Percentiles rank a stretch among this genome's conserved stretches.
Conservation (phyloP, 2,797 vertebrate species). For the Neomorphus geoffroyi region DNA sequence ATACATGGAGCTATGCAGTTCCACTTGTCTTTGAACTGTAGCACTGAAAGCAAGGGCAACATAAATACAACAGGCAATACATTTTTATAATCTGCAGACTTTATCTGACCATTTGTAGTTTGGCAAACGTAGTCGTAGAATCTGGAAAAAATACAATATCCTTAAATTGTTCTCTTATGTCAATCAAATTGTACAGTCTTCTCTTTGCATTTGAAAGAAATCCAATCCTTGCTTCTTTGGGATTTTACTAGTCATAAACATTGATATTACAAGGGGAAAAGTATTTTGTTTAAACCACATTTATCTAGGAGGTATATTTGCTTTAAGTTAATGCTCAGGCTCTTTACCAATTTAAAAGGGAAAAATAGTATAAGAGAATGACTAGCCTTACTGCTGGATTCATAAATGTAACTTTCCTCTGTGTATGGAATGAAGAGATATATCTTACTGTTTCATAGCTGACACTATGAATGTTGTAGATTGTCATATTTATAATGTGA, state of each 20-base stretch:
- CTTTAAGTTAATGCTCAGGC: neutral
- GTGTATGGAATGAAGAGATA: slow-evolving; percentile 27
- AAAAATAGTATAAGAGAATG: neutral
- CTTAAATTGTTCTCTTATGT: slow-evolving; percentile 17
- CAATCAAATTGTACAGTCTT: neutral
- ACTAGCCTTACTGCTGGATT: neutral
- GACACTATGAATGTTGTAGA: slow-evolving; percentile 24
- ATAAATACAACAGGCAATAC: slow-evolving; percentile 40
- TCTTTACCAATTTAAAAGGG: neutral
- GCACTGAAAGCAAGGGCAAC: slow-evolving; percentile 31
- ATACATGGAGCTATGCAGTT: slow-evolving; percentile 21
- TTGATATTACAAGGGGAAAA: slow-evolving; percentile 9
- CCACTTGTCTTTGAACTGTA: slow-evolving; percentile 52
- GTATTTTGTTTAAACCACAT: neutral
- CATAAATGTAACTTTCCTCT: slow-evolving; percentile 30
- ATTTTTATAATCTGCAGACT: slow-evolving; percentile 46
- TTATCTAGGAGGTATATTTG: neutral
- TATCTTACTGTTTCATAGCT: slow-evolving; percentile 24
- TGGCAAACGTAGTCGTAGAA: neutral
- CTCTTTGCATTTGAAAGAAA: slow-evolving; percentile 19
- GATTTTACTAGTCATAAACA: neutral
- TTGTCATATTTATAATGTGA: slow-evolving; percentile 32
- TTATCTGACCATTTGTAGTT: slow-evolving; percentile 35
- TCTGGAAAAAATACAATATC: neutral
- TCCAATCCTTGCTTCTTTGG: neutral